phyloP scores from a whole-genome alignment of 2,113 vertebrate genomes.

The Epinephelus moara region DNA sequence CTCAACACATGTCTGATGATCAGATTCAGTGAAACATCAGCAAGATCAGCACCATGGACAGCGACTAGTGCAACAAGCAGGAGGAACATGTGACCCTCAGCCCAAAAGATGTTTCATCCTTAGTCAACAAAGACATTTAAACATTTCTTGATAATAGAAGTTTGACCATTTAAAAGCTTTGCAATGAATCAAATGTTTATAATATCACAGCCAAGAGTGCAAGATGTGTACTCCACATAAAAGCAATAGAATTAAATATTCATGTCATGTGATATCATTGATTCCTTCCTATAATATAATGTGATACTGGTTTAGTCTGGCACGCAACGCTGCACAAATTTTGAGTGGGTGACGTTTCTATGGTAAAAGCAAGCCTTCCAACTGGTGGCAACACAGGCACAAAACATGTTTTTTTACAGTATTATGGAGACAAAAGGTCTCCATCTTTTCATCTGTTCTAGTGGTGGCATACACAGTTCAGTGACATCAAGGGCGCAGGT shows the following conservation, averaged over 20 bases:
- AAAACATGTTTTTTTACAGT: constrained; percentile 8
- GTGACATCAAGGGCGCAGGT: neutral
- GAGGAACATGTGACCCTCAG: constrained; percentile 2
- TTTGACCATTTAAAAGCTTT: constrained; percentile 6
- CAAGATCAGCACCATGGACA: constrained; percentile 69
- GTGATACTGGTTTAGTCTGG: constrained; percentile 41
- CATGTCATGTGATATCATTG: neutral
- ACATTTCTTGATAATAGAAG: neutral
- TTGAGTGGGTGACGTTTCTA: constrained; percentile 80
- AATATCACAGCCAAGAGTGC: neutral
- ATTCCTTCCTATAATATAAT: constrained; percentile 3
- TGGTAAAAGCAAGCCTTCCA: constrained; percentile 70
- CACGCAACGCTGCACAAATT: constrained; percentile 66
- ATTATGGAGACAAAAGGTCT: constrained; percentile 28
- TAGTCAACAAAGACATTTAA: constrained; percentile 8
- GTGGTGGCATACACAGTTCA: neutral
- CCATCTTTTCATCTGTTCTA: neutral
- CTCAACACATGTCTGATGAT: constrained; percentile 27
- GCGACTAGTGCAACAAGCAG: constrained; percentile 37
- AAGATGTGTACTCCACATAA: constrained; percentile 3
- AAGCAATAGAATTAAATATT: neutral
- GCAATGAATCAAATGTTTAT: neutral
- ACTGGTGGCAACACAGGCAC: constrained; percentile 49
- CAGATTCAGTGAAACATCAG: constrained; percentile 1
- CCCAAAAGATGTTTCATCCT: neutral